These are phyloP conservation scores for Zaprionus lachaisei DNA, from an alignment of 1,140 invertebrate species.

Conservation along the genomic window DNA sequence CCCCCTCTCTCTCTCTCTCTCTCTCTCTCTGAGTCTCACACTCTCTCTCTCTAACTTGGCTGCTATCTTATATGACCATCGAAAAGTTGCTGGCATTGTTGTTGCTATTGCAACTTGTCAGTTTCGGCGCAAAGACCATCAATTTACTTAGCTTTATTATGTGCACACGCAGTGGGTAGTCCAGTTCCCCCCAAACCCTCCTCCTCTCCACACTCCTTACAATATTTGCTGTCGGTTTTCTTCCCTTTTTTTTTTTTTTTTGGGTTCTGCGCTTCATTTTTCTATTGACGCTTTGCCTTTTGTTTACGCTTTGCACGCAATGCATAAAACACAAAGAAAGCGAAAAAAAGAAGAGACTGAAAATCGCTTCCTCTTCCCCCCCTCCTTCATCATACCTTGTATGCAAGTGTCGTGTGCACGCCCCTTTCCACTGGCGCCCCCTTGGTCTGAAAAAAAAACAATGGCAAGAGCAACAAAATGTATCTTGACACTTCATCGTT, in stretches of 20 bases:
- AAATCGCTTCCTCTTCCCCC: conserved; percentile 40
- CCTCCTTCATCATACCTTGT: conserved; percentile 2
- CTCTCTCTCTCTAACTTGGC: neutral
- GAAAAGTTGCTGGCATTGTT: conserved; percentile 51
- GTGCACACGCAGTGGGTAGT: conserved; percentile 72
- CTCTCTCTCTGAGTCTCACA: neutral
- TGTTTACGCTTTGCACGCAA: conserved; percentile 78
- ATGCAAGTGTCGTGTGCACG: conserved; percentile 59
- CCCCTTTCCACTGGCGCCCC: neutral
- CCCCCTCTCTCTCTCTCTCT: neutral
- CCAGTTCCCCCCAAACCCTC: neutral
- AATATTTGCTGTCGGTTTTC: conserved; percentile 35
- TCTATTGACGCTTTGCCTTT: conserved; percentile 46
- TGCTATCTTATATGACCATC: conserved; percentile 68
- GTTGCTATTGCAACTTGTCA: conserved; percentile 71
- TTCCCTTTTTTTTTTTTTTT: conserved; percentile 21
- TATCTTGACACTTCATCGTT: conserved; percentile 82
- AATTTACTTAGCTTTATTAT: conserved; percentile 83
- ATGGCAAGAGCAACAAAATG: conserved; percentile 61
- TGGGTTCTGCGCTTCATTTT: conserved; percentile 36
- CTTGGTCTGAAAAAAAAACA: conserved; percentile 28
- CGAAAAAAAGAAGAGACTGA: conserved; percentile 6
- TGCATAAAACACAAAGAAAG: conserved; percentile 49
- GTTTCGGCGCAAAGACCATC: conserved; percentile 80
- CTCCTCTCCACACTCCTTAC: neutral